Conservation (phyloP, 2,113 vertebrate genomes). For the Heliornis fulica region DNA sequence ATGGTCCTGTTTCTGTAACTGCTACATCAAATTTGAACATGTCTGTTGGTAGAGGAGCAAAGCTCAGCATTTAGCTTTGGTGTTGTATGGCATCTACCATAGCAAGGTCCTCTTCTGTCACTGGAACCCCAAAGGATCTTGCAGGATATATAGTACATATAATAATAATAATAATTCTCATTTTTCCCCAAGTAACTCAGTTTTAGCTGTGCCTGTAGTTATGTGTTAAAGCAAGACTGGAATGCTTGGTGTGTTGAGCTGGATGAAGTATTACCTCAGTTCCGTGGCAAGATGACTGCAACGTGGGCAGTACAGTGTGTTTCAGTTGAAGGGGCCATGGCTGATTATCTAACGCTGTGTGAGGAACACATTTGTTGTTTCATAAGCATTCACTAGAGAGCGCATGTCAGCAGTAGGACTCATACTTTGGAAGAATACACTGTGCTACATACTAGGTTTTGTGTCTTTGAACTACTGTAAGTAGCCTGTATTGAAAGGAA, state of each 20-base stretch:
- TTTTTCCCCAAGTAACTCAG: neutral
- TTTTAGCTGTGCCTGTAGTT: neutral
- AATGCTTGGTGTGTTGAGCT: neutral
- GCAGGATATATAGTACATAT: neutral
- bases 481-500: neutral
- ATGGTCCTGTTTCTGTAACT: neutral
- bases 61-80: neutral
- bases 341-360: slow-evolving; percentile 1
- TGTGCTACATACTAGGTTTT: neutral
- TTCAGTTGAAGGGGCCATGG: neutral
- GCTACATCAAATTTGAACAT: neutral
- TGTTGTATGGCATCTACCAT: neutral
- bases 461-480: neutral
- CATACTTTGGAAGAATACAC: slow-evolving; percentile 20
- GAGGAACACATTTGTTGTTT: slow-evolving; percentile 12
- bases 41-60: neutral
- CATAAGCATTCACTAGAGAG: neutral
- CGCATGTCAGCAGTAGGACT: neutral
- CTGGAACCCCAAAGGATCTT: neutral
- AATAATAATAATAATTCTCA: neutral
- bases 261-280: neutral
- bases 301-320: neutral
- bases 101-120: neutral
- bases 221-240: neutral
- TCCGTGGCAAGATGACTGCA: neutral